A percentile compares a stretch with the other conserved stretches of the same genome.
Conservation (phyloP, 1,140 invertebrate species). For the Achatina immaculata region DNA sequence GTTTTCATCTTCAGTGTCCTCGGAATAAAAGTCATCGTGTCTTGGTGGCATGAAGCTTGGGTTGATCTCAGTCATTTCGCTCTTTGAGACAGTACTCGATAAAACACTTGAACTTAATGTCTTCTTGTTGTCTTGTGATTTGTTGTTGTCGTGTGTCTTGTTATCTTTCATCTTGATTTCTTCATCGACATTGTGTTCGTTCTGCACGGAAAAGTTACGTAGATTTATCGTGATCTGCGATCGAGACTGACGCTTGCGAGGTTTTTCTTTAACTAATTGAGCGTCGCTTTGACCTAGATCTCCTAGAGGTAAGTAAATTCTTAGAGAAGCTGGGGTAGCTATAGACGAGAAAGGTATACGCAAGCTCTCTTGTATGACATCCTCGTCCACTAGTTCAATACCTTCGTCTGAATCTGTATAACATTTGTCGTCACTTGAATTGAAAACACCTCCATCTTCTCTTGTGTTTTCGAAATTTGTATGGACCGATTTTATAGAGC, state of each 20-base stretch:
- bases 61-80: background rate
- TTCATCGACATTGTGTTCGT: background rate
- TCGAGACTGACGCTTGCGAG: background rate
- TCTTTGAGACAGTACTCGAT: background rate
- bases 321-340: background rate
- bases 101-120: background rate
- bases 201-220: background rate
- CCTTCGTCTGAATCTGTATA: constrained; percentile 25
- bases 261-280: background rate
- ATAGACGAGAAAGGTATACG: background rate
- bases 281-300: background rate
- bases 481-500: background rate
- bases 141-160: background rate
- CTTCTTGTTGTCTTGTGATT: background rate
- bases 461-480: background rate
- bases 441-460: background rate
- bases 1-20: background rate
- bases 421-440: background rate
- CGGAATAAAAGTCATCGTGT: background rate
- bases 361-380: background rate
- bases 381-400: constrained; percentile 21
- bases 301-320: constrained; percentile 20
- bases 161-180: no score
- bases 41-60: background rate
- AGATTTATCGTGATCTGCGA: background rate